Evolutionary conservation across 2,797 vertebrate genomes (phyloP), one percentile per base, ranked within the genome.

Genomic region (Taenioides sp.): DNA sequence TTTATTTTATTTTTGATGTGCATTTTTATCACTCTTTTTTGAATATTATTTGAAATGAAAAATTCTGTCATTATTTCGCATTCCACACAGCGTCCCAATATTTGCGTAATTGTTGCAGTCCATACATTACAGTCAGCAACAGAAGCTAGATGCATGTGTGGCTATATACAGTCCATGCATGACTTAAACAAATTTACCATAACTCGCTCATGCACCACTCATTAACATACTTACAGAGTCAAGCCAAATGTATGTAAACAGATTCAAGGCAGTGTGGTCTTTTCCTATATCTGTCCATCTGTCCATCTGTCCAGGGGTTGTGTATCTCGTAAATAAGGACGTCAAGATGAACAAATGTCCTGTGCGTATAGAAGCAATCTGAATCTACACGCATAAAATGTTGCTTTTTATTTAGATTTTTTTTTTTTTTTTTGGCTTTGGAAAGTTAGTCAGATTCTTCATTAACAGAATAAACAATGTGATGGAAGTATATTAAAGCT

Each of bases 101-200:
- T 63, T 16, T 22, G 20, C n/a, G 7, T 12, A 43, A 43, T 43
- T 4, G 34, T 1, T 1, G 61, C 16, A 1, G 34, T 16, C 16
- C 7, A 2, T 34, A 67, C 75, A n/a, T 14, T n/a, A 69, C 80
- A 61, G 47, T 71, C 70, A 79, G 74, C 72, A 69, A 59, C 66
- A 64, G 31, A 69, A 77, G 74, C 71, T 71, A 66, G 67, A 71
- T 71, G 73, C 72, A 72, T 68, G 72, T 77, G 66, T 65, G 67
- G 70, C 73, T 82, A 75, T 67, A 75, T 73, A 84, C 80, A 86
- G 81, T 74, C 43, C 60, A 78, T 76, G 75, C 76, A 89, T 71
- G 72, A 78, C 75, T 73, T 57, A 65, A 71, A 55, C 66, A 77
- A 64, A 67, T 74, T 47, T 47, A 47, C 14, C 31, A 28, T 77